phyloP scores from a whole-genome alignment of 2,113 vertebrate genomes.

The Eurystomus gularis region DNA sequence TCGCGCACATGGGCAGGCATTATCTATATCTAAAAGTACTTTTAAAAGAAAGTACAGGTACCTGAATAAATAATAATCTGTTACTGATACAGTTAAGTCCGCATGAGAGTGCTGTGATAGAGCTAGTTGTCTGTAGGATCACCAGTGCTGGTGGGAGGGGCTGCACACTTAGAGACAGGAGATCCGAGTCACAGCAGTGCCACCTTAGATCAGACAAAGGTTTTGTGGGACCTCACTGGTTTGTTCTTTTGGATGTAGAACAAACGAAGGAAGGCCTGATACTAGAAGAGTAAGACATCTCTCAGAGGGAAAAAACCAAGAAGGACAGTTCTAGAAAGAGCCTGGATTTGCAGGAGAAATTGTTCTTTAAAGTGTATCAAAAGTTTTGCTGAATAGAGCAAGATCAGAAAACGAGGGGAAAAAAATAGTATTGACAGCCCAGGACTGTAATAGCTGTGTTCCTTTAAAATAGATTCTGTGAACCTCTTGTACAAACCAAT shows the following conservation, averaged over 20 bases:
- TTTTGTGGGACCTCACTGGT: background rate
- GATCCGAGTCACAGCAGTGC: background rate
- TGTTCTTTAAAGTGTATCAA: background rate
- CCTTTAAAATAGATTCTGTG: background rate
- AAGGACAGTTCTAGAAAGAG: background rate
- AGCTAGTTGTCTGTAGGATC: background rate
- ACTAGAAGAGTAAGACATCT: background rate
- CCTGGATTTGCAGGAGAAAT: background rate
- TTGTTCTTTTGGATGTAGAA: background rate
- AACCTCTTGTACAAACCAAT: background rate
- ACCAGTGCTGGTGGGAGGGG: background rate
- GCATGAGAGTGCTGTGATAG: fast-evolving
- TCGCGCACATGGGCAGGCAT: background rate
- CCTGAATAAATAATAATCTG: background rate
- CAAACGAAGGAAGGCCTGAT: fast-evolving
- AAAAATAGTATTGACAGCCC: background rate
- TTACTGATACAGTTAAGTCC: background rate
- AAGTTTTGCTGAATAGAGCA: background rate
- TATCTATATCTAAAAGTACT: background rate
- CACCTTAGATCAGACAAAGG: background rate
- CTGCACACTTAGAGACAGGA: background rate
- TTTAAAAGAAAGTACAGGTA: background rate
- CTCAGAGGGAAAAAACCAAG: background rate
- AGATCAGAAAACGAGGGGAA: background rate
- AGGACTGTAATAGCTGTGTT: background rate